Conservation (phyloP, 2,797 vertebrate genomes). For the Synaphobranchus kaupii region DNA sequence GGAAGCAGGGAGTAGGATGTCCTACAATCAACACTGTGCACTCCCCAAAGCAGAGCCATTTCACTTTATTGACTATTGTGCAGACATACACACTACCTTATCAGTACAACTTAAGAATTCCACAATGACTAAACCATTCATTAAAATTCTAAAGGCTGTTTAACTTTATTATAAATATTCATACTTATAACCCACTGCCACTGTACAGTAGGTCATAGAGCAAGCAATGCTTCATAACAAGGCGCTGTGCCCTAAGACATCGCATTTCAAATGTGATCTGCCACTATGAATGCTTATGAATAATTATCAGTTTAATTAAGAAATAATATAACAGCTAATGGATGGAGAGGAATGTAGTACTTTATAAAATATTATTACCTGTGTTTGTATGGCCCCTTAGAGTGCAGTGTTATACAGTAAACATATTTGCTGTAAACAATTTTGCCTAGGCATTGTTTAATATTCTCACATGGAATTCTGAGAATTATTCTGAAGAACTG, state of each 20-base stretch:
- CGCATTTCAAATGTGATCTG: neutral
- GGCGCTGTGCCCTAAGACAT: neutral
- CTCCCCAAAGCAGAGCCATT: neutral
- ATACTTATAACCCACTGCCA: neutral
- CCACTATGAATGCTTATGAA: neutral
- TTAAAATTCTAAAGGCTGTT: neutral
- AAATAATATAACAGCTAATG: neutral
- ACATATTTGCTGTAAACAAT: neutral
- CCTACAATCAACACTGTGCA: neutral
- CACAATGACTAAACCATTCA: neutral
- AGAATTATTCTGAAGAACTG: slow-evolving; percentile 2
- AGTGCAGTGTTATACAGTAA: neutral
- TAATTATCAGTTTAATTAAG: neutral
- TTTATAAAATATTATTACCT: neutral
- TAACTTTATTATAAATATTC: neutral
- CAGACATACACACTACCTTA: neutral
- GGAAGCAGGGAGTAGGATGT: neutral
- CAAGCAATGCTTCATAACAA: neutral
- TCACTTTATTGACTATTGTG: neutral
- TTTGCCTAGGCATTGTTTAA: neutral
- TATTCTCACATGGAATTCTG: neutral
- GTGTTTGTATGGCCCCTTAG: neutral
- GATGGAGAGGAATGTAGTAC: neutral
- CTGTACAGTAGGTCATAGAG: neutral
- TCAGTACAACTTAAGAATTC: neutral